Percentiles rank a stretch among this genome's conserved stretches.
These are phyloP conservation scores for Catostomus latipinnis DNA, from an alignment of 2,797 vertebrate genomes.

Conservation along the genomic window DNA sequence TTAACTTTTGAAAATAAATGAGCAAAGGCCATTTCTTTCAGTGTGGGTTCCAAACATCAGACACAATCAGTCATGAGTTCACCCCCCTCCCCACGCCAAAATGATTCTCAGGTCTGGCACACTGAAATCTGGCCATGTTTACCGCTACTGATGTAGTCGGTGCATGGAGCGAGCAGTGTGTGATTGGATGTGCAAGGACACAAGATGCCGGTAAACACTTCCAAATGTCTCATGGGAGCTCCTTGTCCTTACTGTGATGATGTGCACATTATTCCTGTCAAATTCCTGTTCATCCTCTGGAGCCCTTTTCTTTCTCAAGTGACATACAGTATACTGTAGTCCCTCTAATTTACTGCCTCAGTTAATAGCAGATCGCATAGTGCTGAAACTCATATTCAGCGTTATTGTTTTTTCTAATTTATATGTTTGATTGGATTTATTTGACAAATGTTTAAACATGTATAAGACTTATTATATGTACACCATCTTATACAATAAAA, in stretches of 20 bases:
- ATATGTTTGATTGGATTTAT: too few species aligned
- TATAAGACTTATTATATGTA: too few species aligned
- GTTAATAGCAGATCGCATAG: constrained; percentile 12
- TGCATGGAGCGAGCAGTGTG: constrained; percentile 20
- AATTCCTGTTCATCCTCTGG: constrained; percentile 28
- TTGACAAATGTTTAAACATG: too few species aligned
- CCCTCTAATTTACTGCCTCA: constrained; percentile 16
- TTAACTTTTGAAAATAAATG: constrained; percentile 21
- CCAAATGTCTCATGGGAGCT: constrained; percentile 7
- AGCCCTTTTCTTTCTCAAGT: constrained; percentile 23
- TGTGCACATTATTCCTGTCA: constrained; percentile 33
- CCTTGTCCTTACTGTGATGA: neutral
- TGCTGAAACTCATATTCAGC: neutral
- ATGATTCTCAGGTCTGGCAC: constrained; percentile 27
- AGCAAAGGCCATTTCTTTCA: neutral
- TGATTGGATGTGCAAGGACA: constrained; percentile 44
- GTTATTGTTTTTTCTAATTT: neutral
- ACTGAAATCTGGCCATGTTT: constrained; percentile 38
- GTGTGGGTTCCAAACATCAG: constrained; percentile 20
- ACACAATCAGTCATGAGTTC: constrained; percentile 34
- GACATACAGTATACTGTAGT: neutral
- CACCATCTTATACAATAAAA: too few species aligned
- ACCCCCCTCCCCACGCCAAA: constrained; percentile 8
- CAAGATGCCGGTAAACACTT: constrained; percentile 9
- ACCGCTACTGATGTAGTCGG: constrained; percentile 20